Evolutionary conservation across 1,140 invertebrate genomes (phyloP), one percentile per base, ranked within the genome.

Genomic region (Monomorium pharaonis): DNA sequence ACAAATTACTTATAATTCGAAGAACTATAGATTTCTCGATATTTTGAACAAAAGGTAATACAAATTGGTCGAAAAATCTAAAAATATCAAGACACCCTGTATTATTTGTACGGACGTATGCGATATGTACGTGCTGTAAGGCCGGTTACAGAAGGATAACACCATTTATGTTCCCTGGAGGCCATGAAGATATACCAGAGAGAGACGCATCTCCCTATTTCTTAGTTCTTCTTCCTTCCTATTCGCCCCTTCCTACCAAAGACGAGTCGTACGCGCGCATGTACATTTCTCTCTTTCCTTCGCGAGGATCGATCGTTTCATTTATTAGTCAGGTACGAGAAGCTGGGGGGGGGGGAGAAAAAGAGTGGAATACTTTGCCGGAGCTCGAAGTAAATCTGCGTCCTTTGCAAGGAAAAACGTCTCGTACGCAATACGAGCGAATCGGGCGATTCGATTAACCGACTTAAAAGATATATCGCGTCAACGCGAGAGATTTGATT

Each of bases 161-260:
- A 85, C 84, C 86, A 89, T 72, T 92, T 92, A 92, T 90, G 90
- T 89, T 85, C 86, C 86, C 70, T 69, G 81, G 76, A 91, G 88
- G 74, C 90, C 83, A 86, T 89, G 92, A 92, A 92, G 91, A 92
- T 92, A 92, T 92, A 92, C 86, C 62, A 33, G 21, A 37, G 54
- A 86, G 89, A 91, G 88, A 85, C 78, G 85, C 75, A 72, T 84
- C 58, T 74, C 58, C 62, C 63, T 58, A 33, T 75, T 63, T 62
- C 76, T 37, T 18, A 80, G 76, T 78, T 30, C 51, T 65, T 63
- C 70, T 77, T 24, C 56, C 30, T 54, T 76, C 56, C 70, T 67
- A 44, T 54, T 76, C 63, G 42, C 18, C 21, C 24, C n/a, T n/a
- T n/a, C n/a, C n/a, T n/a, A 33, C 49, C 49, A 60, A 54, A 80